Evolutionary conservation across 2,797 vertebrate genomes (phyloP).

Genomic region (Helarctos malayanus): DNA sequence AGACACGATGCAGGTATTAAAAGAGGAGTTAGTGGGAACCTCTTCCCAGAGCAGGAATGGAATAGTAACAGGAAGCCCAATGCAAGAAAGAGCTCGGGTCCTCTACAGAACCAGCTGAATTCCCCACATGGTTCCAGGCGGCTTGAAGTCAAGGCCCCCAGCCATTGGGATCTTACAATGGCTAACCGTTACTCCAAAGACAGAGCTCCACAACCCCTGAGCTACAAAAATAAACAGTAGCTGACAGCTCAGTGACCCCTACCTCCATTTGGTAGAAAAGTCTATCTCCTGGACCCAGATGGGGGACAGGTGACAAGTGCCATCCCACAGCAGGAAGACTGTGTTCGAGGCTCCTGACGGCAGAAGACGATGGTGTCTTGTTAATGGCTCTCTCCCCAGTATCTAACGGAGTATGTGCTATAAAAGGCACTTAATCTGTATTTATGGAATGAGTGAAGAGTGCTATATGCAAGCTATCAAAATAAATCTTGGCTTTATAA

Average conservation of each 20-base stretch:
- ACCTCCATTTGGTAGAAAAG: background rate
- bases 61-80: background rate
- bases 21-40: background rate
- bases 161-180: background rate
- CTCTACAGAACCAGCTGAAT: background rate
- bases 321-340: background rate
- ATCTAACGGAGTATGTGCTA: background rate
- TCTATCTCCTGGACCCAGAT: no score
- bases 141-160: background rate
- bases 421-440: background rate
- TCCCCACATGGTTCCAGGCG: background rate
- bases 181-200: background rate
- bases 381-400: fast-evolving
- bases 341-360: background rate
- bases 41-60: background rate
- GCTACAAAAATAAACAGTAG: background rate
- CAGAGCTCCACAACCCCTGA: background rate
- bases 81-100: background rate
- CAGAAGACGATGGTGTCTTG: fast-evolving
- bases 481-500: background rate
- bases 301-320: background rate
- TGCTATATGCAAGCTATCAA: background rate
- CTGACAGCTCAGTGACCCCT: background rate
- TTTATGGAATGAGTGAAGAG: background rate
- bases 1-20: background rate